A percentile compares a stretch with the other conserved stretches of the same genome.
Evolutionary conservation across 1,140 invertebrate genomes (phyloP).

Genomic region (Drosophila micromelanica): DNA sequence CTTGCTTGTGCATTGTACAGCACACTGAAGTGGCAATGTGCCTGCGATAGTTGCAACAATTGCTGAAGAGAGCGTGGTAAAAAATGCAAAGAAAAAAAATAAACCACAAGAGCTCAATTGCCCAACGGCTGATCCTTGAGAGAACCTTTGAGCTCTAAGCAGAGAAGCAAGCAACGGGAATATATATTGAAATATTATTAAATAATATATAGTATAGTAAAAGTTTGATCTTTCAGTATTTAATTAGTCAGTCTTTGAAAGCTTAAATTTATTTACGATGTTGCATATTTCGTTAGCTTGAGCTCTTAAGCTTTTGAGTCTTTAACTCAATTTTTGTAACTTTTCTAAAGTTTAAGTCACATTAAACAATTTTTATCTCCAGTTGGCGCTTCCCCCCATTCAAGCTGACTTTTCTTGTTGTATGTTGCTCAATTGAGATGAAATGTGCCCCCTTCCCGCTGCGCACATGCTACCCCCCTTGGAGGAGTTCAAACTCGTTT

Average conservation of each 20-base stretch:
- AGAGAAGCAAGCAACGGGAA: neutral
- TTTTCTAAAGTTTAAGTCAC: neutral
- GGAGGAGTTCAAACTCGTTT: neutral
- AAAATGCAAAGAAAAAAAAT: neutral
- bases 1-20: constrained; percentile 42
- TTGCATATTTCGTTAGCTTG: too few species aligned
- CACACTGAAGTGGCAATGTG: constrained; percentile 31
- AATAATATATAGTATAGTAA: too few species aligned
- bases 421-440: constrained; percentile 24
- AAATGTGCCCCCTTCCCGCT: constrained; percentile 7
- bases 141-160: constrained; percentile 16
- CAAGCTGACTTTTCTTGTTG: neutral
- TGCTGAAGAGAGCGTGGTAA: constrained; percentile 20
- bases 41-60: constrained; percentile 45
- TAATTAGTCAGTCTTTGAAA: too few species aligned
- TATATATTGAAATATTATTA: neutral
- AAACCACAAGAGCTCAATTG: constrained; percentile 20
- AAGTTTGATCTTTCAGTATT: too few species aligned
- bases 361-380: neutral
- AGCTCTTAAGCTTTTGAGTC: neutral
- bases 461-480: neutral
- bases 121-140: constrained; percentile 38
- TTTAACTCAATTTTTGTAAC: neutral
- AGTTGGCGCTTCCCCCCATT: neutral
- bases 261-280: too few species aligned